Percentiles rank a stretch among this genome's conserved stretches.
Evolutionary conservation across 2,113 vertebrate species (phyloP).

Genomic region (Pomatorhinus ruficollis): DNA sequence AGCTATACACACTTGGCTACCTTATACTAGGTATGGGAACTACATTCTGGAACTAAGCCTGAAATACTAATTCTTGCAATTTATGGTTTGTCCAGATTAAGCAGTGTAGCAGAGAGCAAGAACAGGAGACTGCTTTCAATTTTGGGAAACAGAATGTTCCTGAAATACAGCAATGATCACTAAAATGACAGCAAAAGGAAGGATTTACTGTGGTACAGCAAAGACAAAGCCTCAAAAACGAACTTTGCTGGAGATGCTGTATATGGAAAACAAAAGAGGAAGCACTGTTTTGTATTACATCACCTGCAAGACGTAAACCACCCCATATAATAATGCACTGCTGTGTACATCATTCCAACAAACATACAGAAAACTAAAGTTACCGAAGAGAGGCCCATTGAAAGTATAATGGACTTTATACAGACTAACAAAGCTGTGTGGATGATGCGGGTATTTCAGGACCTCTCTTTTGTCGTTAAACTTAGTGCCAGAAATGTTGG

Average conservation of each 20-base stretch:
- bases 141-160: neutral
- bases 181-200: neutral
- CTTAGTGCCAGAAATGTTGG: neutral
- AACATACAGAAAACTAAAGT: neutral
- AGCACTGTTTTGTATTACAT: neutral
- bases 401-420: neutral
- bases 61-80: neutral
- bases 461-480: neutral
- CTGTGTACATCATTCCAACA: neutral
- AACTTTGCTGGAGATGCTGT: neutral
- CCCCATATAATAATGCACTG: neutral
- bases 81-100: neutral
- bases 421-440: neutral
- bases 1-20: neutral
- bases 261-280: neutral
- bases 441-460: fast-evolving
- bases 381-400: neutral
- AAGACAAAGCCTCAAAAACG: neutral
- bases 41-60: neutral
- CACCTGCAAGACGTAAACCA: neutral
- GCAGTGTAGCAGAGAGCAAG: neutral
- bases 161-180: neutral
- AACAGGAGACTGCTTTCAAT: neutral
- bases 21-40: neutral
- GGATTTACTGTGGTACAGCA: neutral